Evolutionary conservation across 2,113 vertebrate genomes (phyloP), one percentile per base, ranked within the genome.

Genomic region (Hymenochirus boettgeri): DNA sequence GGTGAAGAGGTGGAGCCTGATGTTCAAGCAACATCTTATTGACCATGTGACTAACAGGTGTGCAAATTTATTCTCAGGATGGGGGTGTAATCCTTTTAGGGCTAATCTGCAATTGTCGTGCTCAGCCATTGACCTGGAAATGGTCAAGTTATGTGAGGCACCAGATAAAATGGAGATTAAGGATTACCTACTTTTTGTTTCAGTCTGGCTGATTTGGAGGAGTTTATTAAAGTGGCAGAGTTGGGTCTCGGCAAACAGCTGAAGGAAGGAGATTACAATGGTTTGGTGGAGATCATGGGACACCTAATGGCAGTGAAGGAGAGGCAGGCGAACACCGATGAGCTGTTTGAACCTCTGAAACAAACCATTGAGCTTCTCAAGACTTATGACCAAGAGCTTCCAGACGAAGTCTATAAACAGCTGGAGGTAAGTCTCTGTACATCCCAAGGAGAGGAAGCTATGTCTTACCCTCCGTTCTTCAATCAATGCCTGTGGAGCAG

Each of bases 11-110:
- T 98, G 95, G 94, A 98, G 95, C 74, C 75, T 94, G 71, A 83
- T 89, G 86, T 96, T 97, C 78, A 99, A 98, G 70, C 93, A 97
- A 76, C 91, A 99, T 65, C 93, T 99, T 0, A 69, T 95, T 9
- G 88, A 94, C 60, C 83, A 89, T 0, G 91, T 98, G 35, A 97
- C 84, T 0, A 80, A 86, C 83, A 98, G 94, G 95, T 96, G 22
- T 26, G 55, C n/a, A 5, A 51, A 13, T 9, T 31, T 31, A 31
- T 4, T 10, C 29, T 31, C n/a, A 10, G 29, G 29, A 10, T 31
- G 29, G 29, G 29, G n/a, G n/a, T n/a, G n/a, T n/a, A n/a, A n/a
- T n/a, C n/a, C n/a, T n/a, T n/a, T n/a, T n/a, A n/a, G n/a, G n/a
- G n/a, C n/a, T n/a, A n/a, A n/a, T n/a, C n/a, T n/a, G n/a, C n/a